Percentiles rank a stretch among this genome's conserved stretches.
These are phyloP conservation scores for Microplitis demolitor DNA, from an alignment of 1,140 invertebrate species.

Conservation along the genomic window DNA sequence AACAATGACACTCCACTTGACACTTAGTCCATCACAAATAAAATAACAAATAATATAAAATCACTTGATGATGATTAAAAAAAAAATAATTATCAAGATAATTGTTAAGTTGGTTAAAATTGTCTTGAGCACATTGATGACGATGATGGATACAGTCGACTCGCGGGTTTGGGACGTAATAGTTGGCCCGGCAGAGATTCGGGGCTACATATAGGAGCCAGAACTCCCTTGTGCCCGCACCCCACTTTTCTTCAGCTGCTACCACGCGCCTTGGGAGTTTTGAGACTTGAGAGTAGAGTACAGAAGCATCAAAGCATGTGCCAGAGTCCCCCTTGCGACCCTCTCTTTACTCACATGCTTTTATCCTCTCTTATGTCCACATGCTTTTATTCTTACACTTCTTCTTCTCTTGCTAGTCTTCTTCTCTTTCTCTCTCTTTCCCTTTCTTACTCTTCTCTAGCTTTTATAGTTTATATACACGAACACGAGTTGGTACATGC, in stretches of 20 bases:
- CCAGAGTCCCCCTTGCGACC: conserved; percentile 18
- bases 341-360: conserved; percentile 3
- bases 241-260: conserved; percentile 41
- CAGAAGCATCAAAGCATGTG: conserved; percentile 29
- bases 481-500: no score
- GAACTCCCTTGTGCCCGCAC: conserved; percentile 46
- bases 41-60: not conserved
- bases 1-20: not conserved
- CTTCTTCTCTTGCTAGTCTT: not conserved
- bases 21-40: not conserved
- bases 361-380: not conserved
- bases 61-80: no score
- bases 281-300: not conserved
- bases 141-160: conserved; percentile 43
- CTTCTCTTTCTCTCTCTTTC: no score
- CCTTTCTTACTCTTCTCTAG: no score
- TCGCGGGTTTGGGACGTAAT: conserved; percentile 55
- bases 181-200: conserved; percentile 56
- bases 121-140: not conserved
- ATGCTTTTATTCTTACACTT: not conserved
- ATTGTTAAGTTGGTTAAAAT: not conserved
- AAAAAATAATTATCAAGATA: no score
- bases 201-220: conserved; percentile 60
- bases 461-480: no score
- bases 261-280: conserved; percentile 18